Base-by-base conservation (phyloP, 1,140 invertebrate species). In the Anoplophora glabripennis region DNA sequence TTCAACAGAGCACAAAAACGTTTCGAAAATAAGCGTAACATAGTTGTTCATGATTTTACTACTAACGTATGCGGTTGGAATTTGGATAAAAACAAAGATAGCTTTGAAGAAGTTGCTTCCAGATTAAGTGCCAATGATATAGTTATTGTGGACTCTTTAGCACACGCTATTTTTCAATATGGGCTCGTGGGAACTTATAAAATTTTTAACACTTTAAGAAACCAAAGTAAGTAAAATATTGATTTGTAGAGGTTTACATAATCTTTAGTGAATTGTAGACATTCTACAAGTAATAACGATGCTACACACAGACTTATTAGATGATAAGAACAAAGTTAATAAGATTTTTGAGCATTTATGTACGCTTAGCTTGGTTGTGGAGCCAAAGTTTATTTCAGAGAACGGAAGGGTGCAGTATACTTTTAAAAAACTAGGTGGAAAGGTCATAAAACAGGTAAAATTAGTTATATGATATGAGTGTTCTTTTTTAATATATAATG, bases 271-370 rank as follows among this genome's bases (percentile, higher is more conserved):
- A 57, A 34, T 69, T 66, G n/a, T 48, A 72, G 72, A 71, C 62
- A 61, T 80, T 15, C 68, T 70, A 40, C 79, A 80, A 74, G 53
- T 81, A 28, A 71, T 81, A 44, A 54, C 78, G 15, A 65, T 82
- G 36, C 44, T 80, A 41, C 82, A 83, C 61, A 76, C 65, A 61
- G 81, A 83, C 63, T 76, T 80, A 59, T 47, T 81, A 4, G 57
- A 69, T 34, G 70, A 75, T 47, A 61, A 61, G 42, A 71, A 75
- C 2, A 76, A 79, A 68, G 58, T 78, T 51, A 61, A 71, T 44
- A 64, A 71, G 49, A 73, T 80, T 64, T 77, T 82, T 56, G 72
- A 74, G 56, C 74, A 81, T 62, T 68, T 82, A 58, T 68, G 77
- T 11, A 79, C 76, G 66, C 76, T 77, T 18, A 67, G 70, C 46